These are phyloP conservation scores for Nansenia antarctica DNA, from an alignment of 2,113 vertebrate genomes.

Conservation along the genomic window DNA sequence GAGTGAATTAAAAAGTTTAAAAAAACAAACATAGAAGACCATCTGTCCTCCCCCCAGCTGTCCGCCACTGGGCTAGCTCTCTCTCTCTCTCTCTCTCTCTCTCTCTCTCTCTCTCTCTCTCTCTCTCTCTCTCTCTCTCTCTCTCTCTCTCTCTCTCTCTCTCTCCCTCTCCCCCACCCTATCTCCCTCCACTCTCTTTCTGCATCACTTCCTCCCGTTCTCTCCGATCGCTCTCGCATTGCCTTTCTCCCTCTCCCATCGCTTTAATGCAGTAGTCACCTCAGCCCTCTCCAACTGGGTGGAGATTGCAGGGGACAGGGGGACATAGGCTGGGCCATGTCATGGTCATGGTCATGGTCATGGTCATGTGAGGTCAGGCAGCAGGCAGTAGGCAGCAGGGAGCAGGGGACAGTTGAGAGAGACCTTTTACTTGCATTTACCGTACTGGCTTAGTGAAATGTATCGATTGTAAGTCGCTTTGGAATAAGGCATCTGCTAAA, in stretches of 20 bases:
- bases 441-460: no score
- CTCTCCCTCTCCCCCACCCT: neutral
- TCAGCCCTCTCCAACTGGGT: neutral
- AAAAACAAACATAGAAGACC: slow-evolving; percentile 10
- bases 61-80: slow-evolving; percentile 7
- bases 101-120: neutral
- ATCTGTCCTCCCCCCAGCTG: slow-evolving; percentile 26
- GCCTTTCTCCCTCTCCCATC: neutral
- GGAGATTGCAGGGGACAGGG: neutral
- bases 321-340: neutral
- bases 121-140: neutral
- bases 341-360: neutral
- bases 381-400: neutral
- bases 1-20: slow-evolving; percentile 15
- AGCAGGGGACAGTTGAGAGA: neutral
- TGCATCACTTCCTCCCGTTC: neutral
- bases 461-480: no score
- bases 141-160: neutral
- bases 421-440: no score
- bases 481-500: no score
- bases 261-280: neutral
- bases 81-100: neutral
- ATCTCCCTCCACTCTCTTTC: slow-evolving; percentile 1
- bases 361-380: neutral
- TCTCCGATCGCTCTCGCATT: neutral